phyloP scores from a whole-genome alignment of 2,888 invertebrate species.

The Pollenia amentaria region DNA sequence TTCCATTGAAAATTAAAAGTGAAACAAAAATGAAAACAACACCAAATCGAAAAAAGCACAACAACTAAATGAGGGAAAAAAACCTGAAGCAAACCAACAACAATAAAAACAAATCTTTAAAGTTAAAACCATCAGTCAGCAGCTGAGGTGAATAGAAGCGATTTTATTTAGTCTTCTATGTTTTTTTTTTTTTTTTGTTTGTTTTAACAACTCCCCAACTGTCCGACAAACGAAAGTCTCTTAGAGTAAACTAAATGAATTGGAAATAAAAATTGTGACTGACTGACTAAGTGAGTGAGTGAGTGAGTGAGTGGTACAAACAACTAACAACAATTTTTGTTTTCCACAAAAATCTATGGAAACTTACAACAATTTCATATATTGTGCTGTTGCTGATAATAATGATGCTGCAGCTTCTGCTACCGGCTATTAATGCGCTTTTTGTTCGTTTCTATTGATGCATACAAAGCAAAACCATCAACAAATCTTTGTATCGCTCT shows the following conservation, averaged over 20 bases:
- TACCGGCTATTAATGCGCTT: not conserved
- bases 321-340: conserved; percentile 8
- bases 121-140: conserved; percentile 16
- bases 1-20: conserved; percentile 76
- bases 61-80: conserved; percentile 9
- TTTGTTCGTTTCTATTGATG: conserved; percentile 21
- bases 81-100: conserved; percentile 54
- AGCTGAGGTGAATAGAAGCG: conserved; percentile 26
- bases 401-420: not conserved
- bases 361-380: conserved; percentile 26
- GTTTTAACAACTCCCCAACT: conserved; percentile 1
- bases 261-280: conserved; percentile 9
- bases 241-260: conserved; percentile 38
- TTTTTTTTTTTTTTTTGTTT: not conserved
- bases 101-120: conserved; percentile 25
- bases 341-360: conserved; percentile 54
- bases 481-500: conserved; percentile 32
- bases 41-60: conserved; percentile 44
- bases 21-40: conserved; percentile 70
- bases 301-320: conserved; percentile 4
- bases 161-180: conserved; percentile 34
- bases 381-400: not conserved
- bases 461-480: conserved; percentile 27
- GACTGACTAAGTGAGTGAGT: conserved; percentile 5
- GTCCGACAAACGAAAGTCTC: conserved; percentile 61